A percentile compares a stretch with the other conserved stretches of the same genome.
Evolutionary conservation across 1,140 invertebrate species (phyloP).

Genomic region (Doryteuthis pealeii): DNA sequence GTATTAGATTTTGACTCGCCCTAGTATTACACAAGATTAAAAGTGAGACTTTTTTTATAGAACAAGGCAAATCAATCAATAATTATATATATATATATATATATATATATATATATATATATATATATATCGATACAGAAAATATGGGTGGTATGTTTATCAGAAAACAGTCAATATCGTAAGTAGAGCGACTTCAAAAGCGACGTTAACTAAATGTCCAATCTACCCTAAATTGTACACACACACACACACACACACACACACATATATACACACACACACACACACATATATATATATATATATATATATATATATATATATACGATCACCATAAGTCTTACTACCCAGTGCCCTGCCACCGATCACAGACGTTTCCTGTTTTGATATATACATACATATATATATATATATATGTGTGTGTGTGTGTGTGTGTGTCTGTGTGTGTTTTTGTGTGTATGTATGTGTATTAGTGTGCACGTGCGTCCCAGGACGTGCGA

Average conservation of each 20-base stretch:
- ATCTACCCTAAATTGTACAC: too few species aligned
- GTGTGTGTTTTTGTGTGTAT: background rate
- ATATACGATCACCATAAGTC: background rate
- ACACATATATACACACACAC: background rate
- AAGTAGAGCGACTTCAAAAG: too few species aligned
- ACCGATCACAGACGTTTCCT: background rate
- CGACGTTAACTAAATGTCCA: too few species aligned
- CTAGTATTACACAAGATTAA: too few species aligned
- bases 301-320: background rate
- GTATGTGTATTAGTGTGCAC: background rate
- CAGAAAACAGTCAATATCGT: too few species aligned
- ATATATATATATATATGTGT: background rate
- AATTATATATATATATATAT: too few species aligned
- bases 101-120: too few species aligned
- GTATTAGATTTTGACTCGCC: too few species aligned
- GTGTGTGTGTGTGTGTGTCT: background rate
- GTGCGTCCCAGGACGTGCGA: background rate
- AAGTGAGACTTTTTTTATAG: too few species aligned
- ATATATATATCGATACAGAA: too few species aligned
- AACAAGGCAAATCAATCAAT: too few species aligned
- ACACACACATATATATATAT: background rate
- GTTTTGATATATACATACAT: background rate
- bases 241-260: background rate
- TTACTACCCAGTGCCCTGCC: background rate
- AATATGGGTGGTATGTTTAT: too few species aligned